Evolutionary conservation across 2,797 vertebrate species (phyloP), one percentile per base, ranked within the genome.

Genomic region (Hypotaenidia philippensis): DNA sequence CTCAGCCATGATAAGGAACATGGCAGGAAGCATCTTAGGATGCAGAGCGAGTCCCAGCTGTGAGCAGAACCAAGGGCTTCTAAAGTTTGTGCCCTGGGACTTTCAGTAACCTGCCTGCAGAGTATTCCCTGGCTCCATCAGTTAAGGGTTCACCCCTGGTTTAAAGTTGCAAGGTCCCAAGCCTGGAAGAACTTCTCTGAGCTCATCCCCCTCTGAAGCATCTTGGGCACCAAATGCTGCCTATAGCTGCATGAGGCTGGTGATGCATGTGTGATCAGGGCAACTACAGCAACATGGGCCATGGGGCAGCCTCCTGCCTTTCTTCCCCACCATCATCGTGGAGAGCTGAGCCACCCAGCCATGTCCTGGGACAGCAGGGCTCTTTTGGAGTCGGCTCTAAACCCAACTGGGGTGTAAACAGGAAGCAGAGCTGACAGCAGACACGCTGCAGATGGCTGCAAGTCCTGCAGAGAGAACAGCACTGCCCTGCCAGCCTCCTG

Each of bases 341-440:
- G 41, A 16, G n/a, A 49, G 36, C 36, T 27, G 55, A 89, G 68
- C 66, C 63, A 4, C 55, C 34, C 80, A 5, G 47, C 78, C 22
- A n/a, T 13, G 22, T 8, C 55, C 68, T 59, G 1, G 1, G 52
- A 17, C 68, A 55, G 44, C 25, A 4, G 0, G 17, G 64, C 60
- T 64, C 22, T 5, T 34, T 16, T 38, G 34, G 66, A 25, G 66
- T 5, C 44, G 1, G 3, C 66, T 63, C 53, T 4, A 12, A 70
- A 68, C 10, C 7, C 6, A 88, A 26, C 17, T 34, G 40, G 56
- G 36, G 31, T 2, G 2, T 75, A 83, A 57, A 94, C 44, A 87
- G 79, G 65, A 89, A 63, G 52, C 83, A 5, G 65, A 78, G 74
- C 80, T 34, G 63, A 72, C 77, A 79, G 59, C 38, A 86, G 61